Evolutionary conservation across 2,888 invertebrate genomes (phyloP), one percentile per base, ranked within the genome.

Genomic region (Leptopilina syphax): DNA sequence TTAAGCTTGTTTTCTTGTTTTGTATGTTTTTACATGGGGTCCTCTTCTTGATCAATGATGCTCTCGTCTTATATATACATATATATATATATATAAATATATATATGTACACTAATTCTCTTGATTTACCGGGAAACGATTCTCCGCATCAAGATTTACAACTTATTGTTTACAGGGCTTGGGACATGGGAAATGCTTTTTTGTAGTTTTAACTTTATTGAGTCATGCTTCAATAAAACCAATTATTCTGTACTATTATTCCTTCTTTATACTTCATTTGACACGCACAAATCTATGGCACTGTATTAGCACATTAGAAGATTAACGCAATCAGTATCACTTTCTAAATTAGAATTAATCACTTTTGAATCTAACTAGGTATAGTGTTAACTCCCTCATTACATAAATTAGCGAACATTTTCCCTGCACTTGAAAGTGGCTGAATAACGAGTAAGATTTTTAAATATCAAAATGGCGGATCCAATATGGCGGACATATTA

Each of bases 1-100:
- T 34, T 1, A 4, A 76, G 65, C 24, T 77, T 80, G 65, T 68
- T 65, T 66, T 80, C 79, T 65, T 73, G 65, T 66, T 76, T 77
- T 73, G 44, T 44, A 82, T 82, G 81, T 81, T 80, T 78, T 84
- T 82, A 82, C 81, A 84, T 84, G 81, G 81, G 81, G 80, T 80
- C 83, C 82, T 34, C 82, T 77, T 79, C 60, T 81, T 73, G 73
- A 73, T 73, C 73, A 73, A 73, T 73, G 73, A 73, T 34, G 73
- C 12, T 50, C 50, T 27, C 34, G n/a, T 70, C 70, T 54, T 70
- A 70, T 44, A 70, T 44, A 44, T 44, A 8, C 8, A 44, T 44
- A 44, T 10, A 50, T 50, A 50, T 50, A 12, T 50, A 50, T 50
- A 50, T 10, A 50, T 10, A 50, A 9, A 50, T 44, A 44, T 44